Evolutionary conservation across 2,888 invertebrate species (phyloP), one percentile per base, ranked within the genome.

Genomic region (Hesperia comma): DNA sequence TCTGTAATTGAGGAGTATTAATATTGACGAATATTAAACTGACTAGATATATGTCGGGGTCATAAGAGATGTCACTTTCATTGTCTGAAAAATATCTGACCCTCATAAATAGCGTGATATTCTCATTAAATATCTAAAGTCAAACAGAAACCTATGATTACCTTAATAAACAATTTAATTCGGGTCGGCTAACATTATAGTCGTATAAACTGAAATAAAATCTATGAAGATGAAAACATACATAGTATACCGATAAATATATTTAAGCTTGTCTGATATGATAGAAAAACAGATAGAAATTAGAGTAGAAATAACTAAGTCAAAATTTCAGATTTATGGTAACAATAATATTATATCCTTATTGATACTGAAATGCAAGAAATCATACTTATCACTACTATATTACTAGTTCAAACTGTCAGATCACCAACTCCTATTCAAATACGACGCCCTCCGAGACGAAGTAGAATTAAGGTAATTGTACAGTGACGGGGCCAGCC

Each of bases 321-420:
- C 15, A 40, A 63, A 46, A 53, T 53, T 51, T 41, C 37, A 41
- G 15, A 21, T 78, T 79, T 83, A 84, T 83, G 86, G 86, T 87
- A 88, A 90, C 87, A 81, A 78, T 77, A 72, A 81, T 79, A 70
- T 80, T 79, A 70, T 80, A 84, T 72, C 73, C 80, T 86, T 83
- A 79, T 83, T 79, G 81, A 82, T 79, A 83, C 84, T 83, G 83
- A 91, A 91, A 91, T 91, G 90, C 90, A 90, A 82, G 76, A 57
- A 78, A 72, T 73, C 81, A 82, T 79, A 84, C 78, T 71, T 76
- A 76, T 67, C 58, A 70, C 68, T 51, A 53, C 15, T 2, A 72
- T 72, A 72, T 69, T 63, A 41, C 72, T 71, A 71, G 62, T 71
- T 63, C 69, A 62, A 64, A 63, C 67, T 19, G 53, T 46, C 43